Conservation (phyloP, 2,888 invertebrate species). For the Priocnemis perturbator region DNA sequence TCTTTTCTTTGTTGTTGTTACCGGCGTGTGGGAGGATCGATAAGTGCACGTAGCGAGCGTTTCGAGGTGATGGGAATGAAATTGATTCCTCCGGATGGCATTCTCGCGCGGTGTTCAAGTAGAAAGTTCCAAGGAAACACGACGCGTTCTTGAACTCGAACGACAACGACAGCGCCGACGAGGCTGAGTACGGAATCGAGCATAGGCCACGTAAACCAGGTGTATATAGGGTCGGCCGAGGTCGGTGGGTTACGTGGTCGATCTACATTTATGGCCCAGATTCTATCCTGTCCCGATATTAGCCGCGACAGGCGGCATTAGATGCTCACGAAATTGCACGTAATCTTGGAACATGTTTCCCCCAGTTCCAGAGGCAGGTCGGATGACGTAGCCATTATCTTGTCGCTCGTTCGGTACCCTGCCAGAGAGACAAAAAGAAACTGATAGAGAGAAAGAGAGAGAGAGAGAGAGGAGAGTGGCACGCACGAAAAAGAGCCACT, state of each 20-base stretch:
- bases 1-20: no score
- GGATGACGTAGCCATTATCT: no score
- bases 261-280: conserved; percentile 29
- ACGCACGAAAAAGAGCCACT: conserved; percentile 19
- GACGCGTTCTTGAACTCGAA: conserved; percentile 37
- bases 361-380: no score
- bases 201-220: conserved; percentile 39
- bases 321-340: conserved; percentile 26
- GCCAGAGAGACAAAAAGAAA: neutral
- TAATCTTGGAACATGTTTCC: conserved; percentile 6
- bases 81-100: conserved; percentile 22
- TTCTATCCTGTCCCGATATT: conserved; percentile 31
- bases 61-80: neutral
- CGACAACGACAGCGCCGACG: conserved; percentile 32
- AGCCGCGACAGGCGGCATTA: conserved; percentile 23
- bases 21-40: no score
- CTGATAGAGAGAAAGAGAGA: neutral
- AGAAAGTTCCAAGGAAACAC: conserved; percentile 31
- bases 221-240: conserved; percentile 15
- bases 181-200: conserved; percentile 20
- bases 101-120: conserved; percentile 6
- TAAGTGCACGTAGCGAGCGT: no score
- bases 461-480: conserved; percentile 7
- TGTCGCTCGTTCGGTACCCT: no score
- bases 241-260: conserved; percentile 29